phyloP scores from a whole-genome alignment of 2,113 vertebrate genomes.

The Anolis carolinensis region DNA sequence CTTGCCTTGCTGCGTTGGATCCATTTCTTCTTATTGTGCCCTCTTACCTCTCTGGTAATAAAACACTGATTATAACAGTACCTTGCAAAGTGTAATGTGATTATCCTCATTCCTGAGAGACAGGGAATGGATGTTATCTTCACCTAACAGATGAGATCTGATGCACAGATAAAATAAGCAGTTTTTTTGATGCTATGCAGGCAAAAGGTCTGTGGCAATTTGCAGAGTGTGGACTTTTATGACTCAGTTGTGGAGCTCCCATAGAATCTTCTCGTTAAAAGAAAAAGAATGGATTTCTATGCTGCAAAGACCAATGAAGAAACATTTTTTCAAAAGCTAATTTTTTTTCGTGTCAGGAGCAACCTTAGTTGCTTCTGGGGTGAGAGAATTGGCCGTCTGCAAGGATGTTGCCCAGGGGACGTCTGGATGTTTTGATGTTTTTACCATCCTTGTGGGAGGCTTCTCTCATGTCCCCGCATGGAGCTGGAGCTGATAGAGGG shows the following conservation, averaged over 20 bases:
- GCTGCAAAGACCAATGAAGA: background rate
- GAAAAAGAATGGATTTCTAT: background rate
- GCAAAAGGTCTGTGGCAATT: background rate
- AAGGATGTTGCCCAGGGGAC: too few relatives aligned
- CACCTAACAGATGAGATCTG: constrained; percentile 16
- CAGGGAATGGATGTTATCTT: constrained; percentile 13
- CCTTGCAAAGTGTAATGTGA: constrained; percentile 17
- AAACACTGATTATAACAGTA: constrained; percentile 19
- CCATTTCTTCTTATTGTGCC: background rate
- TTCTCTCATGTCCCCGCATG: too few relatives aligned
- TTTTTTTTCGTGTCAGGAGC: too few relatives aligned
- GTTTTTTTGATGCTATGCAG: background rate
- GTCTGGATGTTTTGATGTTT: too few relatives aligned
- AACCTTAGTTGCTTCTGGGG: too few relatives aligned
- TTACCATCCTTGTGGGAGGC: too few relatives aligned
- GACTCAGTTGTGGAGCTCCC: background rate
- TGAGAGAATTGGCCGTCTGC: too few relatives aligned
- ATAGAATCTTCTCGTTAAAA: background rate
- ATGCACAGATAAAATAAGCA: background rate
- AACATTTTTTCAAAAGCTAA: too few relatives aligned
- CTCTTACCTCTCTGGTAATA: constrained; percentile 27
- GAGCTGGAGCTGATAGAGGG: too few relatives aligned
- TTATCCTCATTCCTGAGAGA: constrained; percentile 24
- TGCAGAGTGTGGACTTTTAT: constrained; percentile 1
- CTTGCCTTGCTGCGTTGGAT: background rate